A percentile compares a stretch with the other conserved stretches of the same genome.
These are phyloP conservation scores for Dryococelus australis DNA, from an alignment of 2,888 invertebrate species.

Conservation along the genomic window DNA sequence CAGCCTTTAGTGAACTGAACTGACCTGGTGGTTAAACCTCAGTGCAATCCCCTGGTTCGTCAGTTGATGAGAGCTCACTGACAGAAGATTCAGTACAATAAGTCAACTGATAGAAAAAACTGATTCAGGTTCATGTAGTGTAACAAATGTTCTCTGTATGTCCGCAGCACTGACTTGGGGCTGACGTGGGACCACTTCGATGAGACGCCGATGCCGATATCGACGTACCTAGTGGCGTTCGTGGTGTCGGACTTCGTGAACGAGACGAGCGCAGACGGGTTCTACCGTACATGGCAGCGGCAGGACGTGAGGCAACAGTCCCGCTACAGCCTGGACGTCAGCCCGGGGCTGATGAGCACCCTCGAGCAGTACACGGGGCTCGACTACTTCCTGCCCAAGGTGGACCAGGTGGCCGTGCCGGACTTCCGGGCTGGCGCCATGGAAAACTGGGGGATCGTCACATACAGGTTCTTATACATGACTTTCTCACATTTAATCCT, in stretches of 20 bases:
- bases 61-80: too few relatives aligned
- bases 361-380: conserved; percentile 58
- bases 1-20: too few relatives aligned
- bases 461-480: conserved; percentile 65
- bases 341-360: conserved; percentile 52
- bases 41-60: too few relatives aligned
- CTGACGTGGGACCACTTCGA: conserved; percentile 24
- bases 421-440: conserved; percentile 57
- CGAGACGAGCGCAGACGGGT: conserved; percentile 12
- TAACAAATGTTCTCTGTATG: not conserved
- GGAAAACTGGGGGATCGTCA: conserved; percentile 83
- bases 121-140: too few relatives aligned
- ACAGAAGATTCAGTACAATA: too few relatives aligned
- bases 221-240: conserved; percentile 66
- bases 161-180: not conserved
- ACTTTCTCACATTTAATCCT: conserved; percentile 35
- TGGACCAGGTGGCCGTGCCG: conserved; percentile 59
- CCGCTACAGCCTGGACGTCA: conserved; percentile 59
- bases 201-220: conserved; percentile 67
- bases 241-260: conserved; percentile 50
- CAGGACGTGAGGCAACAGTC: conserved; percentile 52
- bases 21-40: too few relatives aligned
- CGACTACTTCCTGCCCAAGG: conserved; percentile 57
- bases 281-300: conserved; percentile 47
- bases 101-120: too few relatives aligned